Evolutionary conservation across 2,113 vertebrate genomes (phyloP), one percentile per base, ranked within the genome.

Genomic region (Cnemophilus loriae): DNA sequence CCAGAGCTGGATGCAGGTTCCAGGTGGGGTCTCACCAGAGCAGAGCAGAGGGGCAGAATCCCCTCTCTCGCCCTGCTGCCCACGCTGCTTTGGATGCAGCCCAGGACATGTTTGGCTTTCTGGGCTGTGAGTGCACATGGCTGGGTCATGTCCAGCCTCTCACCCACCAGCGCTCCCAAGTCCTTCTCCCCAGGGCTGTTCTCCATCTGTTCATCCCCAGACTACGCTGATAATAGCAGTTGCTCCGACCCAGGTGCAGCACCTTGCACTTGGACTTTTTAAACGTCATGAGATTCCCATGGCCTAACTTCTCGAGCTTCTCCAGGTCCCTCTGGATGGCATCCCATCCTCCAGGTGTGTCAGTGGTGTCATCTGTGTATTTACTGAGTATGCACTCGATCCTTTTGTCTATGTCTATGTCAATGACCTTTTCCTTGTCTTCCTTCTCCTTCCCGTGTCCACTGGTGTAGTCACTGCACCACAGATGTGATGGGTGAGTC

Each of bases 221-320:
- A 14, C 22, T 39, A 23, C 2, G 7, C 0, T 47, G 41, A 1
- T n/a, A 23, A 7, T 0, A 1, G 10, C 0, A 12, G 3, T 5
- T 55, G 7, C 6, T 2, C 28, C 28, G 10, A n/a, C 12, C 11
- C 15, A 10, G 24, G 2, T 30, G 30, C 10, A 56, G n/a, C 19
- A 49, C 4, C 30, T n/a, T 30, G 39, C 1, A 9, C 23, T 70
- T 78, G 13, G 4, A 12, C 12, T 53, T 28, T 7, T 28, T 69
- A 15, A 60, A 78, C 19, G 10, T 49, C 3, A 6, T n/a, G 55
- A 33, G 2, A 28, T 11, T 24, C 16, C 16, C 11, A 24, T 30
- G 28, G 33, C 1, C 16, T 16, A 13, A 7, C 2, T 70, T 39
- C 28, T 24, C 0, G 0, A 46, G 47, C 8, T 39, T 53, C 3